These are phyloP conservation scores for Magallana nippona DNA, from an alignment of 2,888 invertebrate genomes.

Conservation along the genomic window DNA sequence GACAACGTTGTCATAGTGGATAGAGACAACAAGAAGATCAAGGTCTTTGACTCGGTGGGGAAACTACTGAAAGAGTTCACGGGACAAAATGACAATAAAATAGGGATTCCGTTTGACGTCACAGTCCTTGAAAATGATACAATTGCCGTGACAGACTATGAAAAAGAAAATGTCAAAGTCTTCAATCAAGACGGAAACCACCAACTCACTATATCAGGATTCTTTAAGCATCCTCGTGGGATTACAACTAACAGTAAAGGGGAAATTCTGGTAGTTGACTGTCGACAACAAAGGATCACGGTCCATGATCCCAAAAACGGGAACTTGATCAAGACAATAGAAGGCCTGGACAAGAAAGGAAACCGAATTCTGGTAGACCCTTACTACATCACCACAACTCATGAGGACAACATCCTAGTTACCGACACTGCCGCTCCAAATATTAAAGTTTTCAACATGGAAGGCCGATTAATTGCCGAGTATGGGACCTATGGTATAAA, in stretches of 20 bases:
- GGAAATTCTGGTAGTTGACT: conserved; percentile 75
- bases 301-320: conserved; percentile 69
- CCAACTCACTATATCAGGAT: conserved; percentile 62
- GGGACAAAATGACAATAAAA: conserved; percentile 63
- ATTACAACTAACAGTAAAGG: conserved; percentile 67
- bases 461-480: conserved; percentile 64
- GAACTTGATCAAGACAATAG: conserved; percentile 61
- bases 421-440: conserved; percentile 76
- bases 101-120: conserved; percentile 75
- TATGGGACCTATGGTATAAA: conserved; percentile 71
- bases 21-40: conserved; percentile 75
- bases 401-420: conserved; percentile 72
- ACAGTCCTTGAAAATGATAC: conserved; percentile 69
- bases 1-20: conserved; percentile 72
- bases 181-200: conserved; percentile 66
- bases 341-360: conserved; percentile 58
- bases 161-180: conserved; percentile 71
- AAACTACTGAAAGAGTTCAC: conserved; percentile 63
- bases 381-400: conserved; percentile 72
- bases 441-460: conserved; percentile 70
- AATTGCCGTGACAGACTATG: conserved; percentile 75
- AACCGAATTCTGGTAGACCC: conserved; percentile 72
- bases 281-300: conserved; percentile 66
- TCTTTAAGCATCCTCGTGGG: conserved; percentile 74
- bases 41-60: conserved; percentile 68